Base-by-base conservation (phyloP, 2,888 invertebrate genomes). In the Drymonia ruficornis region DNA sequence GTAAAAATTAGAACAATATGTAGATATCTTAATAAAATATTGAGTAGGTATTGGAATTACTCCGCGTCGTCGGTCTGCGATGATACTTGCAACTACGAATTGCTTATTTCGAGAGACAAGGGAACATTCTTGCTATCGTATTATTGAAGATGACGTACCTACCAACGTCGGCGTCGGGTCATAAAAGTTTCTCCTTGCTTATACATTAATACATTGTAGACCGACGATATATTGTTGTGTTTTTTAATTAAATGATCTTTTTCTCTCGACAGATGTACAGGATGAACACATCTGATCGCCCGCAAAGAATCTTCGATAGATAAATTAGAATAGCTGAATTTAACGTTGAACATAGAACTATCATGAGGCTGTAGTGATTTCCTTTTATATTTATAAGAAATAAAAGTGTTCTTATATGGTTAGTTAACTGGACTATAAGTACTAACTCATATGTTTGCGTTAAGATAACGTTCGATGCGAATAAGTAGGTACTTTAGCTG, bases 191-290 rank as follows among this genome's bases (percentile, higher is more conserved):
- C 2, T 42, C 2, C 9, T 18, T 23, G 23, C n/a, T n/a, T 23
- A 23, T 23, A 23, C n/a, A n/a, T n/a, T n/a, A 19, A 23, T 23
- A 6, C 19, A 19, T 43, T 44, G 38, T 19, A 34, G 34, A 18
- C 18, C 47, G 43, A 50, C 53, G 62, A 55, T 61, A 58, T 60
- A 18, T 34, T 34, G 31, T 6, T 53, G 59, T 56, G 53, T 52
- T 57, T 50, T 53, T 54, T 50, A 66, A 74, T 75, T 80, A 89
- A 91, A 93, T 91, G 86, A 93, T 93, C 91, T 93, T 94, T 93
- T 94, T 93, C 92, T 90, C 86, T 89, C 85, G 91, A 76, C 95
- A 96, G 96, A 96, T 95, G 95, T 95, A 86, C 95, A 95, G 90
- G 95, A 95, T 85, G 95, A 95, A 91, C 95, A 94, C 93, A 95